Conservation (phyloP, 2,888 invertebrate genomes). For the Platycnemis pennipes region DNA sequence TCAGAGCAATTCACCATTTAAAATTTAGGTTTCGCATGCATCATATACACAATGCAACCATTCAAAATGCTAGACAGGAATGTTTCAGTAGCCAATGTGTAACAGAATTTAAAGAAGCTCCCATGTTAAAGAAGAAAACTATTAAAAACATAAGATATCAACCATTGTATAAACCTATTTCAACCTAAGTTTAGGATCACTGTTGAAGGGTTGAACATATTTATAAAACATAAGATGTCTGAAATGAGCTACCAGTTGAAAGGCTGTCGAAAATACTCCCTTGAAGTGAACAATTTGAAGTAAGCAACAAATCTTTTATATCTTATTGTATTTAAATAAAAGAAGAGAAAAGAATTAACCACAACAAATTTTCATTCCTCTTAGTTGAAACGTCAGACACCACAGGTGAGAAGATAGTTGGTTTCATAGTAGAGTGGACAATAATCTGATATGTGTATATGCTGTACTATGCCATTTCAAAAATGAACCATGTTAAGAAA, state of each 20-base stretch:
- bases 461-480: not conserved
- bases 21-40: not conserved
- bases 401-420: not conserved
- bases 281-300: not conserved
- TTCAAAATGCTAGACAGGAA: not conserved
- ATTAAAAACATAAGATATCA: not conserved
- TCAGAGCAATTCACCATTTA: not conserved
- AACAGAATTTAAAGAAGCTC: not conserved
- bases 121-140: not conserved
- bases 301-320: not conserved
- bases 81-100: not conserved
- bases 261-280: not conserved
- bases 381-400: not conserved
- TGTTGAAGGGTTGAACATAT: not conserved
- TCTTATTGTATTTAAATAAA: not conserved
- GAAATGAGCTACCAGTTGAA: not conserved
- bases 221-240: not conserved
- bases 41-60: conserved; percentile 21
- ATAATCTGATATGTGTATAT: not conserved
- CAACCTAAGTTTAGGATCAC: not conserved
- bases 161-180: not conserved
- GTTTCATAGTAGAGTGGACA: not conserved
- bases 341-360: not conserved
- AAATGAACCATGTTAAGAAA: not conserved
- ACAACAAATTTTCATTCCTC: not conserved